Conservation (phyloP, 2,797 vertebrate species). For the Lemur catta region DNA sequence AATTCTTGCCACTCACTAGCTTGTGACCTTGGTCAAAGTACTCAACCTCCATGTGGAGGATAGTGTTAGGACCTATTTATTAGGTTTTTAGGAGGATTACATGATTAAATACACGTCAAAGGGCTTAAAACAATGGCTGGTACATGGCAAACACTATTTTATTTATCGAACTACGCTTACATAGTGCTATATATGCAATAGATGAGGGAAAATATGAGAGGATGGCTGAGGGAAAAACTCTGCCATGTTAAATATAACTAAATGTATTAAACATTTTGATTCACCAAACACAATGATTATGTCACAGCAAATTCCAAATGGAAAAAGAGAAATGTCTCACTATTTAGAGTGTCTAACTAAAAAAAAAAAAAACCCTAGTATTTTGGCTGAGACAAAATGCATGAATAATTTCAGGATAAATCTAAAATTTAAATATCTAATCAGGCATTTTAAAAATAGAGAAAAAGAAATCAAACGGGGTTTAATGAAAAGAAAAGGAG, state of each 20-base stretch:
- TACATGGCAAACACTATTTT: background rate
- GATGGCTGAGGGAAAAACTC: background rate
- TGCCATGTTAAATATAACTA: background rate
- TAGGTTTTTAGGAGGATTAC: background rate
- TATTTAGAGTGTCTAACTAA: background rate
- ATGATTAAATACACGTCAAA: background rate
- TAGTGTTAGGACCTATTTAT: background rate
- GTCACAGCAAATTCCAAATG: background rate
- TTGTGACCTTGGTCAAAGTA: background rate
- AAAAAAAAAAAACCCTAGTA: too few relatives aligned
- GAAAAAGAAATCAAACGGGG: background rate
- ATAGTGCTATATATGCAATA: background rate
- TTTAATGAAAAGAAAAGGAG: background rate
- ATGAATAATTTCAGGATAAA: constrained; percentile 30
- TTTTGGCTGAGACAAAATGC: constrained; percentile 20
- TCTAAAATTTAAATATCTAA: constrained; percentile 49
- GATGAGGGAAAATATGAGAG: background rate
- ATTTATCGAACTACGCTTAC: background rate
- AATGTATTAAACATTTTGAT: background rate
- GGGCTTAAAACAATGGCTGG: background rate
- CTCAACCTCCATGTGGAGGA: background rate
- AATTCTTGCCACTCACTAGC: background rate
- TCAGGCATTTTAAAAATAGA: constrained; percentile 13
- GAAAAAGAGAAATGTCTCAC: background rate
- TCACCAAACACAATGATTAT: background rate